Base-by-base conservation (phyloP, 2,888 invertebrate species). In the Melangyna quadrimaculata region DNA sequence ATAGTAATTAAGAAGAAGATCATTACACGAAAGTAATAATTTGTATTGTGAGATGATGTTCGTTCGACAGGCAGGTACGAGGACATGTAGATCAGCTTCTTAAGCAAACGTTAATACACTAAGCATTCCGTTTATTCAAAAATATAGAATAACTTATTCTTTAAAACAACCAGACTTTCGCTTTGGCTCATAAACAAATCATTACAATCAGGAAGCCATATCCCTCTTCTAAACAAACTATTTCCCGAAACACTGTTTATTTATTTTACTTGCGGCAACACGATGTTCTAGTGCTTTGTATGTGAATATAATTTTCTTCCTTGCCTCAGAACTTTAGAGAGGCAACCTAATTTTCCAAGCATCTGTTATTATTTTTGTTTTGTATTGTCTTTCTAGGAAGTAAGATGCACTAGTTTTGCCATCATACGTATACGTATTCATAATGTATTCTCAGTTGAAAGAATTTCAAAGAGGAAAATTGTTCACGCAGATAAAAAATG, bases 331-430 rank as follows among this genome's bases (percentile, higher is more conserved):
- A 22, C 22, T 29, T 65, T 6, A 32, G 5, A 32, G 5, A 51
- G 35, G 27, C 67, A 74, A 79, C 74, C 74, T 69, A 69, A 74
- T 74, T 79, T 69, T 35, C 10, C 27, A 29, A 53, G 61, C 59
- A 27, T 69, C 40, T 59, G 24, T 32, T 65, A 19, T 48, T 24
- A 1, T 51, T 32, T 65, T 37, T 53, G 19, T 35, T 37, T 53
- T 48, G 12, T n/a, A 12, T 53, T 37, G 12, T 24, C 10, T 27
- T 57, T 43, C 59, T 43, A 79, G 73, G 79, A 79, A 79, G 67
- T 43, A 19, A 69, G 27, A 35, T 69, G 69, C 24, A 61, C 61
- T 43, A 40, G 67, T 69, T 74, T 59, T 40, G 32, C 22, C 14
- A 65, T 40, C 22, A 40, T 29, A 69, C n/a, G 27, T 35, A 12